Percentiles rank a stretch among this genome's conserved stretches.
Evolutionary conservation across 1,140 invertebrate species (phyloP).

Genomic region (Drosophila micromelanica): DNA sequence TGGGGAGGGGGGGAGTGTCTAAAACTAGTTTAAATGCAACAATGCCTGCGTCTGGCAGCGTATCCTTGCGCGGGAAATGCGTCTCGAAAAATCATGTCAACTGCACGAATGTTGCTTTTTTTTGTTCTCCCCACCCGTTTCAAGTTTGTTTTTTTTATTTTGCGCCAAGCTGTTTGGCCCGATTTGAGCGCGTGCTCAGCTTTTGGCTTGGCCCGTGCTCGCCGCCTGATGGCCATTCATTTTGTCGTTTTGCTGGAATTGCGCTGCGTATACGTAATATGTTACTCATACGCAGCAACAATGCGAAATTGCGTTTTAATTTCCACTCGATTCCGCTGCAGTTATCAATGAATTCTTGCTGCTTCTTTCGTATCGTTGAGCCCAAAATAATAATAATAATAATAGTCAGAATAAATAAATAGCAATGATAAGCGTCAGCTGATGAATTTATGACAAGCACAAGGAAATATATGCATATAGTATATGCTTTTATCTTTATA

Average conservation of each 20-base stretch:
- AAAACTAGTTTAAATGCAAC: slow-evolving; percentile 68
- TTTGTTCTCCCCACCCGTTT: background rate
- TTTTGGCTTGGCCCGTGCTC: slow-evolving; percentile 5
- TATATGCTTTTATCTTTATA: background rate
- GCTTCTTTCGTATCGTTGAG: slow-evolving; percentile 14
- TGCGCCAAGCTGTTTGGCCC: slow-evolving; percentile 5
- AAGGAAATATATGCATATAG: background rate
- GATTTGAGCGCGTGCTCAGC: slow-evolving; percentile 32
- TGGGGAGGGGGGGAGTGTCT: slow-evolving; percentile 19
- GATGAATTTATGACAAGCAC: slow-evolving; percentile 13
- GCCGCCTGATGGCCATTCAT: slow-evolving; percentile 18
- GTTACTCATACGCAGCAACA: slow-evolving; percentile 45
- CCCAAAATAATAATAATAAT: slow-evolving; percentile 2
- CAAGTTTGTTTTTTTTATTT: background rate
- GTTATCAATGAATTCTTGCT: slow-evolving; percentile 30
- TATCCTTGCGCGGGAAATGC: slow-evolving; percentile 5
- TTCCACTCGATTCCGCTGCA: slow-evolving; percentile 18
- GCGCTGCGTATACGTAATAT: slow-evolving; percentile 39
- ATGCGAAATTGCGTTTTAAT: slow-evolving; percentile 31
- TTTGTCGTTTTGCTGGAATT: slow-evolving; percentile 8
- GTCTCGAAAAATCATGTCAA: slow-evolving; percentile 25
- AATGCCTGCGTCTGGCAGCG: slow-evolving; percentile 5
- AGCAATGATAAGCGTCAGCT: slow-evolving; percentile 31
- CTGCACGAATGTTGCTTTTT: background rate
- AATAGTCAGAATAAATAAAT: slow-evolving; percentile 6